A percentile compares a stretch with the other conserved stretches of the same genome.
Conservation (phyloP, 2,888 invertebrate species). For the Tenthredo amoena region DNA sequence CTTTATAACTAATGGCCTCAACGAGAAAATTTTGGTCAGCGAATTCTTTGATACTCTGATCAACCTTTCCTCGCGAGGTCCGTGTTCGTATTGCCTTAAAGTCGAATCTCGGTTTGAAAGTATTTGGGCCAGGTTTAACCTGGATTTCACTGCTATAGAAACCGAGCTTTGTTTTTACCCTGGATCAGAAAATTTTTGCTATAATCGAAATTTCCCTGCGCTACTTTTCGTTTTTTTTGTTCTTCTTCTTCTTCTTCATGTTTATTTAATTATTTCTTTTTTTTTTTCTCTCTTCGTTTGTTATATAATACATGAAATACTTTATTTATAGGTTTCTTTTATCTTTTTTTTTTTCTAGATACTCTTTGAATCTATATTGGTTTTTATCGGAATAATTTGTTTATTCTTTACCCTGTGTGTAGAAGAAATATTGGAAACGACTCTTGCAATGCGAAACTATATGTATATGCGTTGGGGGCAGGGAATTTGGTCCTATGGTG, state of each 20-base stretch:
- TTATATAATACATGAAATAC: constrained; percentile 69
- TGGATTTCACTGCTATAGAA: constrained; percentile 60
- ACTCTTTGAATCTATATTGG: constrained; percentile 55
- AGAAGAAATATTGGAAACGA: constrained; percentile 67
- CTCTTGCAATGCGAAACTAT: constrained; percentile 41
- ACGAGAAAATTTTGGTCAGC: constrained; percentile 59
- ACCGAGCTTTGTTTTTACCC: constrained; percentile 73
- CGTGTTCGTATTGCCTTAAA: constrained; percentile 75
- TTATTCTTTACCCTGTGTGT: constrained; percentile 74
- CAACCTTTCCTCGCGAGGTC: constrained; percentile 48
- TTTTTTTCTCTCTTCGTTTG: constrained; percentile 58
- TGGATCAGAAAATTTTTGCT: constrained; percentile 75
- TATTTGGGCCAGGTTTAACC: constrained; percentile 60
- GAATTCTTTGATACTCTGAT: constrained; percentile 20
- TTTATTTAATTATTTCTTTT: constrained; percentile 55
- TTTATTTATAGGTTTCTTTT: constrained; percentile 59
- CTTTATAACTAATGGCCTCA: constrained; percentile 73
- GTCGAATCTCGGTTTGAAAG: constrained; percentile 73
- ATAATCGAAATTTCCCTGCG: constrained; percentile 70
- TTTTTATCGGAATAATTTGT: constrained; percentile 46
- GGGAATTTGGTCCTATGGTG: constrained; percentile 48
- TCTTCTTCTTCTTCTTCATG: constrained; percentile 23
- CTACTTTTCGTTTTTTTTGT: constrained; percentile 59
- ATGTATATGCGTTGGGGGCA: constrained; percentile 23
- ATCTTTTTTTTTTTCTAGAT: constrained; percentile 52